Base-by-base conservation (phyloP, 2,888 invertebrate genomes). In the Epinotia brunnichana region DNA sequence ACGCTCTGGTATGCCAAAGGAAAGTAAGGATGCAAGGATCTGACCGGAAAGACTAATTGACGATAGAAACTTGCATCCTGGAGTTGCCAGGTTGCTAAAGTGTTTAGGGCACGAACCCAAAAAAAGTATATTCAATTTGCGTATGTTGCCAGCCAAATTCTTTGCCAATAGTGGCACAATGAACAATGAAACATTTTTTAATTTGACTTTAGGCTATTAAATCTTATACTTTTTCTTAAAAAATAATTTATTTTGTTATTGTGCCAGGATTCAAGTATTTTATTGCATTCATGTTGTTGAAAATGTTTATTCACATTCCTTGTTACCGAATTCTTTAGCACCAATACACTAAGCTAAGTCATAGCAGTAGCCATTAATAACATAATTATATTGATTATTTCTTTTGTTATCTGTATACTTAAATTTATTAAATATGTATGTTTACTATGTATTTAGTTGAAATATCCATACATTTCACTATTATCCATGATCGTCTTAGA, bases 41-140 rank as follows among this genome's bases (percentile, higher is more conserved):
- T 66, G 54, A 54, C 54, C 41, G 41, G 66, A 54, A 66, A 66
- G 54, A 11, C 54, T 48, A 66, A 66, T 2, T 66, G 54, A n/a
- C 54, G 21, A 10, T 66, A 56, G 66, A 66, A 66, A 66, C 56
- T 66, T 13, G 19, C 17, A 66, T 66, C 66, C 66, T 66, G 66
- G 13, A 19, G 29, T 11, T 29, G 59, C 35, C 51, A 63, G 29
- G 24, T n/a, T 64, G 9, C 19, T 53, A 53, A 13, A 19, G 64
- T 54, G 54, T 64, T 64, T 19, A 35, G 9, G 35, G 13, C 53
- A 64, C 53, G 64, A 39, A 53, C 53, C 15, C 15, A 11, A 54
- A 54, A 41, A 19, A 1, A 39, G 4, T 15, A 21, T 44, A 48
- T 3, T n/a, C n/a, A 7, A 48, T 48, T 41, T 48, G n/a, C n/a